Conservation (phyloP, 2,113 vertebrate species). For the Gnathochromis pfefferi region DNA sequence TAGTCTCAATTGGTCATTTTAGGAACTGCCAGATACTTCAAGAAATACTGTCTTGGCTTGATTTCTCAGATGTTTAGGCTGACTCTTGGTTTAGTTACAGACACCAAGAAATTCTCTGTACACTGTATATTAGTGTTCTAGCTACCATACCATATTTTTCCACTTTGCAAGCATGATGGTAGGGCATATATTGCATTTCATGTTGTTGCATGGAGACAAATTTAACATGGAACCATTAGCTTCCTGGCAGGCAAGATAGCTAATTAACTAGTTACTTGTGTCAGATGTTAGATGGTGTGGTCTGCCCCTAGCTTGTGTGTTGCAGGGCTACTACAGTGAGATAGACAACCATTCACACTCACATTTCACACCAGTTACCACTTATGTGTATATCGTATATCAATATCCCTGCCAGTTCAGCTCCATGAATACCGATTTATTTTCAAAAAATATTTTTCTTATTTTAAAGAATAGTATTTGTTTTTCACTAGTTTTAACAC, state of each 20-base stretch:
- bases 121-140: not conserved
- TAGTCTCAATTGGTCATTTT: not conserved
- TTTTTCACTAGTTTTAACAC: not conserved
- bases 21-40: not conserved
- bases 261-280: not conserved
- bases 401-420: not conserved
- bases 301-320: not conserved
- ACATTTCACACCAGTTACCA: not conserved
- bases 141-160: not conserved
- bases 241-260: not conserved
- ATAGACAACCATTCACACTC: not conserved
- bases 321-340: not conserved
- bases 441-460: not conserved
- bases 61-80: not conserved
- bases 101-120: not conserved
- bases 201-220: not conserved
- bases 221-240: not conserved
- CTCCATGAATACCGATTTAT: rapidly evolving
- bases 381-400: not conserved
- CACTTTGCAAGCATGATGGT: not conserved
- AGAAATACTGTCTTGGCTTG: not conserved
- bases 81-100: not conserved
- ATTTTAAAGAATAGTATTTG: not conserved
- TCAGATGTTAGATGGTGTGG: not conserved
- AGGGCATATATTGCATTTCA: not conserved